Evolutionary conservation across 2,797 vertebrate genomes (phyloP).

Genomic region (Prionace glauca): DNA sequence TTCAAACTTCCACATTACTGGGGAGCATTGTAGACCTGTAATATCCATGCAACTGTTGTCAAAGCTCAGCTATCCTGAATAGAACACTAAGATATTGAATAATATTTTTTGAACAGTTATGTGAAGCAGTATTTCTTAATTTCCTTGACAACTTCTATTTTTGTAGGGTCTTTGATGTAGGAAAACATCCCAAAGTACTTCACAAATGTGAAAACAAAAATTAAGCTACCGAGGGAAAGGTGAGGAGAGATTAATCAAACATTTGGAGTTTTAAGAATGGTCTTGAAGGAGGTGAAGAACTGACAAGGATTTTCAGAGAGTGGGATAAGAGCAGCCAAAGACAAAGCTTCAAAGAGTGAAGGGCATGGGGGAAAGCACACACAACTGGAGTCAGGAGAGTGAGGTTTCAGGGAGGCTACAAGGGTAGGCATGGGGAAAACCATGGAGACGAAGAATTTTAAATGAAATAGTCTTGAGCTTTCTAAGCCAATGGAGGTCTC

Average conservation of each 20-base stretch:
- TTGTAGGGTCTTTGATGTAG: neutral
- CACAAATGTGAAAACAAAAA: neutral
- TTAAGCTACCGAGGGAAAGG: neutral
- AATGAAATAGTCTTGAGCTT: neutral
- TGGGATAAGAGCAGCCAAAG: neutral
- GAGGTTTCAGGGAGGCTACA: neutral
- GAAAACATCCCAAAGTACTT: neutral
- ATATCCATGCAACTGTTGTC: neutral
- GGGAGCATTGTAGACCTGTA: neutral
- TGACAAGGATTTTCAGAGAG: neutral
- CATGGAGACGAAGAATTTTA: neutral
- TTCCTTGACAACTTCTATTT: neutral
- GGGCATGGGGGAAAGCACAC: neutral
- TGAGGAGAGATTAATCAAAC: neutral
- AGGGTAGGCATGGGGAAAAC: neutral
- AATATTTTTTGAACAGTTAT: neutral
- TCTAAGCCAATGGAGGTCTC: neutral
- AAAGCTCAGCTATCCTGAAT: neutral
- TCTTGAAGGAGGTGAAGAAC: neutral
- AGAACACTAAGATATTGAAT: neutral
- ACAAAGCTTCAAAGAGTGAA: neutral
- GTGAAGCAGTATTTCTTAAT: neutral
- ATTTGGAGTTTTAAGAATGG: neutral
- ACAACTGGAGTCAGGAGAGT: neutral
- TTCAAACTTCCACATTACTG: neutral